Evolutionary conservation across 2,888 invertebrate species (phyloP).

Genomic region (Chymomyza fuscimana): DNA sequence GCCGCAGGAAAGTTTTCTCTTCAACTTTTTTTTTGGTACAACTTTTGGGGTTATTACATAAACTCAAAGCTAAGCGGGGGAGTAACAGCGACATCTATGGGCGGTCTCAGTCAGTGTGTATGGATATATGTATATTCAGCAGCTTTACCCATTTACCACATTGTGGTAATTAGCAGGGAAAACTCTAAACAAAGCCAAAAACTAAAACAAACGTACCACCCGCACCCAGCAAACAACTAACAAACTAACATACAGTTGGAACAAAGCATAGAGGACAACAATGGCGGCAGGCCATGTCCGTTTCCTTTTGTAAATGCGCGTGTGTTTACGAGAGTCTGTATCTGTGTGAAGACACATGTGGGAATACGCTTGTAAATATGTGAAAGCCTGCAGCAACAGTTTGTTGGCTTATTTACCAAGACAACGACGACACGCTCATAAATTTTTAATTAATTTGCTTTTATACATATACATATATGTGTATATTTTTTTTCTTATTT

Average conservation of each 20-base stretch:
- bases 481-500: conserved; percentile 20
- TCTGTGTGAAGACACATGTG: conserved; percentile 11
- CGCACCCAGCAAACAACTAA: not conserved
- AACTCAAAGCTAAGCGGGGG: conserved; percentile 36
- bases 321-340: conserved; percentile 15
- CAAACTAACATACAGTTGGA: not conserved
- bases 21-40: conserved; percentile 23
- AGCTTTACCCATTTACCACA: not conserved
- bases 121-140: too few species aligned
- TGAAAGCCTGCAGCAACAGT: conserved; percentile 55
- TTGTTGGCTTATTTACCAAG: conserved; percentile 41
- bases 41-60: conserved; percentile 48
- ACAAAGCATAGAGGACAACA: conserved; percentile 32
- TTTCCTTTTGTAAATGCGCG: conserved; percentile 35
- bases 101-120: not conserved
- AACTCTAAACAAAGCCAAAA: conserved; percentile 51
- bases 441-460: conserved; percentile 67
- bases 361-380: not conserved
- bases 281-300: conserved; percentile 60
- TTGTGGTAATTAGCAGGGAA: conserved; percentile 55
- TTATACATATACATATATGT: not conserved
- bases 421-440: conserved; percentile 58
- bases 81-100: not conserved
- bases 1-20: conserved; percentile 48
- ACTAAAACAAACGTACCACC: conserved; percentile 33